Base-by-base conservation (phyloP, 2,113 vertebrate genomes). In the Pao palembangensis region DNA sequence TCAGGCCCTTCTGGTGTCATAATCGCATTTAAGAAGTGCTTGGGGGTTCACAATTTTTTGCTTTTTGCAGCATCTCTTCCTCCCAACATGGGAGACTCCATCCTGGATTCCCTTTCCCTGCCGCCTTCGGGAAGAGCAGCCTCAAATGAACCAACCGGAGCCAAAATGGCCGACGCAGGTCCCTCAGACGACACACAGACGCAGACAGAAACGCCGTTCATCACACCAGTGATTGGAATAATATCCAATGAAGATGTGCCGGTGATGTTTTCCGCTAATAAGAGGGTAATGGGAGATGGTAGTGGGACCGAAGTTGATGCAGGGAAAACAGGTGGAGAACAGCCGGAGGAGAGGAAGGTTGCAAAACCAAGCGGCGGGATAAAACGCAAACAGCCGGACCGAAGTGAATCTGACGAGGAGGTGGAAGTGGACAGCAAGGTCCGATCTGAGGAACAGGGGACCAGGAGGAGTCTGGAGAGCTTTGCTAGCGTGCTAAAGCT, bases 41-140 rank as follows among this genome's bases (percentile, higher is more conserved):
- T 38, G 34, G 14, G 17, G 17, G 20, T 46, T 0, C 3, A 42
- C 11, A 16, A 0, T 12, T 5, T 31, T 17, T 57, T 58, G 44
- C 47, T 41, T 18, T 71, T 73, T 17, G 25, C 68, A 91, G 90
- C 75, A 1, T 84, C 83, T 49, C 72, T 91, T 15, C 86, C 87
- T 14, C 83, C 83, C 0, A 85, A 85, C 62, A 81, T 76, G 78
- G 88, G 89, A 16, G 89, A 92, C 67, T 81, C 80, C 58, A 87
- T 91, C 70, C 78, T 91, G 55, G 47, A 79, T 8, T 90, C 89
- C 1, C 85, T 91, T 1, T 91, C 90, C 56, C 75, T 90, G 12
- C 85, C 82, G 0, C 89, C 58, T 0, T 91, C 90, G 1, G 90
- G 90, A 73, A 83, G 20, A 80, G 51, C 71, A 0, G 8, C 17